These are phyloP conservation scores for Boulengeromyrus knoepffleri DNA, from an alignment of 2,113 vertebrate species.

Conservation along the genomic window DNA sequence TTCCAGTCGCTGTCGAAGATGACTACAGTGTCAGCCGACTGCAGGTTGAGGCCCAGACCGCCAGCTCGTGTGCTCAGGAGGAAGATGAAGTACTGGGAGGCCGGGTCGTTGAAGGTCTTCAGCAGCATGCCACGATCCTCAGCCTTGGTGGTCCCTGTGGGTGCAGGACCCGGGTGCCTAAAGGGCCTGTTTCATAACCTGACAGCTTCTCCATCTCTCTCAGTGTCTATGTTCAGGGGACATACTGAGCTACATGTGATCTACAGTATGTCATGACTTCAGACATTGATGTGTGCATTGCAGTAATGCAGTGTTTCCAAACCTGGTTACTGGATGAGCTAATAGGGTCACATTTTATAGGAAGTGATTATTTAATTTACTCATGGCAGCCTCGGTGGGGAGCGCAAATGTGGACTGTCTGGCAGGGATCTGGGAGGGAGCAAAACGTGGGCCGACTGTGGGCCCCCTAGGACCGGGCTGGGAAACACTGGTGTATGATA, in stretches of 20 bases:
- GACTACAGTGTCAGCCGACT: constrained; percentile 90
- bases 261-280: not conserved
- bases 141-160: constrained; percentile 84
- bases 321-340: not conserved
- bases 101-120: constrained; percentile 88
- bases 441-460: not conserved
- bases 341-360: not conserved
- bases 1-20: constrained; percentile 98
- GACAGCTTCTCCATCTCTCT: not conserved
- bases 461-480: not conserved
- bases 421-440: not conserved
- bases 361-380: not conserved
- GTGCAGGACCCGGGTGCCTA: not conserved
- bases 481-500: not conserved
- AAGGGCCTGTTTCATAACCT: not conserved
- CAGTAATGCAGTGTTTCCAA: not conserved
- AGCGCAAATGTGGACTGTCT: not conserved
- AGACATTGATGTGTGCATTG: not conserved
- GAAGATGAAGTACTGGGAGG: constrained; percentile 88
- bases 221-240: not conserved
- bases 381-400: not conserved
- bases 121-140: constrained; percentile 92
- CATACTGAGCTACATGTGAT: not conserved
- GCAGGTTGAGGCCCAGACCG: constrained; percentile 86
- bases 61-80: constrained; percentile 88